These are phyloP conservation scores for Orchesella cincta DNA, from an alignment of 1,140 invertebrate species.

Conservation along the genomic window DNA sequence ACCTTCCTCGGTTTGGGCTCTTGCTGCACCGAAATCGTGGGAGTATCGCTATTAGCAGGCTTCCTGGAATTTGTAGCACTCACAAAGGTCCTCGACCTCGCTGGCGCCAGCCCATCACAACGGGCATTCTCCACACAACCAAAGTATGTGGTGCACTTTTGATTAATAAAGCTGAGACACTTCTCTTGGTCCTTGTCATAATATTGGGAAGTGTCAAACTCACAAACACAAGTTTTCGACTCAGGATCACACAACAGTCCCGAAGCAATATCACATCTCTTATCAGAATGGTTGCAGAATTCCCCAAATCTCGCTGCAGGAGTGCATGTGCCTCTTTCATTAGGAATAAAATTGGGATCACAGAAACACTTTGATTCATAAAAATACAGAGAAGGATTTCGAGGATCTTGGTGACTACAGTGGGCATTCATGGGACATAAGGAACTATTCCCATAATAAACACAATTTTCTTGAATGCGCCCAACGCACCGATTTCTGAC, in stretches of 20 bases:
- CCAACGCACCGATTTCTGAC: slow-evolving; percentile 30
- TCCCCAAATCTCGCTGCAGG: slow-evolving; percentile 27
- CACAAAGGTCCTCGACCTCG: slow-evolving; percentile 30
- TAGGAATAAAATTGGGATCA: slow-evolving; percentile 24
- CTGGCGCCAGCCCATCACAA: slow-evolving; percentile 36
- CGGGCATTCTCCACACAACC: slow-evolving; percentile 29
- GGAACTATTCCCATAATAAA: slow-evolving; percentile 23
- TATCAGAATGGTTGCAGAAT: slow-evolving; percentile 16
- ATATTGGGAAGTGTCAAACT: slow-evolving; percentile 33
- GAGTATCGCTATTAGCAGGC: background rate
- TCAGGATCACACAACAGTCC: slow-evolving; percentile 21
- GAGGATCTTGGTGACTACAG: slow-evolving; percentile 40
- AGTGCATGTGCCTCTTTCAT: slow-evolving; percentile 27
- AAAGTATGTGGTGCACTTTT: slow-evolving; percentile 30
- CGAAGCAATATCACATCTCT: slow-evolving; percentile 32
- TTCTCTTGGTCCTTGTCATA: slow-evolving; percentile 26
- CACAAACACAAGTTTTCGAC: slow-evolving; percentile 27
- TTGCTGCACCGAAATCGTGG: background rate
- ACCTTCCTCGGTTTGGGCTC: background rate
- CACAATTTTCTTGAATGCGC: slow-evolving; percentile 24
- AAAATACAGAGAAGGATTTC: slow-evolving; percentile 33
- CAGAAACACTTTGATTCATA: slow-evolving; percentile 39
- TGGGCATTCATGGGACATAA: slow-evolving; percentile 32
- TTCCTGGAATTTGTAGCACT: background rate
- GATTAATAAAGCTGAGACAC: slow-evolving; percentile 18